A percentile compares a stretch with the other conserved stretches of the same genome.
Evolutionary conservation across 2,888 invertebrate species (phyloP).

Genomic region (Crematogaster levior): DNA sequence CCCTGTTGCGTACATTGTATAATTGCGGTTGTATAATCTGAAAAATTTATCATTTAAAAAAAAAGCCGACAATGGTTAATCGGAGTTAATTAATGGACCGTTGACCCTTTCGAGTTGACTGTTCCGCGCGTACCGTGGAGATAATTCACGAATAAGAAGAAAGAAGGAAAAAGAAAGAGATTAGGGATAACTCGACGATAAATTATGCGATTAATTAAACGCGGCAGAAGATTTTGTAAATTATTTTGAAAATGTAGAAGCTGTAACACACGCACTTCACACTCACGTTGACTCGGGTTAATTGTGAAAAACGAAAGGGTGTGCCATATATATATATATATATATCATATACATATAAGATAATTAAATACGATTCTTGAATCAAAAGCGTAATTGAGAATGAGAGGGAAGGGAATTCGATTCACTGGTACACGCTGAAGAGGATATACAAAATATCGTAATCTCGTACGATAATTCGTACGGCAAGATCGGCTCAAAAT

Average conservation of each 20-base stretch:
- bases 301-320: background rate
- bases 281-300: constrained; percentile 11
- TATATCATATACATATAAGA: constrained; percentile 22
- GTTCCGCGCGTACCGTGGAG: constrained; percentile 1
- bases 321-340: background rate
- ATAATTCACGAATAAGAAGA: background rate
- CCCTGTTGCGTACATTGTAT: background rate
- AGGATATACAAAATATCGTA: constrained; percentile 20
- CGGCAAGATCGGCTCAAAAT: constrained; percentile 4
- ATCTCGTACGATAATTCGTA: constrained; percentile 15
- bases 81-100: background rate
- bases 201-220: constrained; percentile 23
- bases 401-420: background rate
- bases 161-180: background rate
- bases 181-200: background rate
- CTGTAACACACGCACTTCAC: background rate
- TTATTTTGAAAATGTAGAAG: constrained; percentile 1
- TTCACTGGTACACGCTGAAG: constrained; percentile 9
- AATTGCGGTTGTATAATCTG: background rate
- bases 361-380: constrained; percentile 9
- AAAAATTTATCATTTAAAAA: background rate
- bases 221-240: constrained; percentile 7
- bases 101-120: constrained; percentile 3
- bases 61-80: background rate
- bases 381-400: constrained; percentile 21